These are phyloP conservation scores for Myotis daubentonii DNA, from an alignment of 2,797 vertebrate genomes.

Conservation along the genomic window DNA sequence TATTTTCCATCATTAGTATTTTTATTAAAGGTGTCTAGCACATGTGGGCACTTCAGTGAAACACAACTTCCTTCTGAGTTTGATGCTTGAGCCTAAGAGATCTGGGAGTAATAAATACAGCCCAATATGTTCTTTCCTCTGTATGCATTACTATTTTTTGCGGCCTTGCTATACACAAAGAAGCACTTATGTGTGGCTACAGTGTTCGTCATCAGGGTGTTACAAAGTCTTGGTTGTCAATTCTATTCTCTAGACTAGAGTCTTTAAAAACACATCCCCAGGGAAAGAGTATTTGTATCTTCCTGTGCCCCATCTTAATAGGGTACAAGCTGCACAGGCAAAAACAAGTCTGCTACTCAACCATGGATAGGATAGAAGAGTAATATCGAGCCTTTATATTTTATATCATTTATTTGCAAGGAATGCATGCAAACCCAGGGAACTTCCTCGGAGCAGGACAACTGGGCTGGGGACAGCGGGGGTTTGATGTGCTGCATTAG, in stretches of 20 bases:
- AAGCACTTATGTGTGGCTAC: neutral
- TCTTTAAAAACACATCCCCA: neutral
- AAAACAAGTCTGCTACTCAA: neutral
- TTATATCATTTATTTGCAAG: neutral
- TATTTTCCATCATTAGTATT: neutral
- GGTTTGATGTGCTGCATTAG: neutral
- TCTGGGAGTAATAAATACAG: neutral
- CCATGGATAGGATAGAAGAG: neutral
- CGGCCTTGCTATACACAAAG: neutral
- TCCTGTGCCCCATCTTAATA: neutral
- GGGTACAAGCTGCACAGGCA: neutral
- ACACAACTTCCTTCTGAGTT: neutral
- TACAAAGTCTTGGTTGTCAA: neutral
- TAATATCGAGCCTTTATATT: neutral
- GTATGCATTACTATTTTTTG: neutral
- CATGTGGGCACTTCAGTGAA: neutral
- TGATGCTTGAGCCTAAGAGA: neutral
- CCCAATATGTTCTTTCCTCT: neutral
- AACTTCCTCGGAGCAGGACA: neutral
- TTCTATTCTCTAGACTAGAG: neutral
- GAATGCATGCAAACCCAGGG: neutral
- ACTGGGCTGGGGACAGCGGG: neutral
- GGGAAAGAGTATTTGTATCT: neutral
- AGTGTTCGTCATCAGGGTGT: neutral
- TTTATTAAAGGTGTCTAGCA: neutral